Percentiles rank a stretch among this genome's conserved stretches.
Evolutionary conservation across 2,797 vertebrate species (phyloP).

Genomic region (Squalus acanthias): DNA sequence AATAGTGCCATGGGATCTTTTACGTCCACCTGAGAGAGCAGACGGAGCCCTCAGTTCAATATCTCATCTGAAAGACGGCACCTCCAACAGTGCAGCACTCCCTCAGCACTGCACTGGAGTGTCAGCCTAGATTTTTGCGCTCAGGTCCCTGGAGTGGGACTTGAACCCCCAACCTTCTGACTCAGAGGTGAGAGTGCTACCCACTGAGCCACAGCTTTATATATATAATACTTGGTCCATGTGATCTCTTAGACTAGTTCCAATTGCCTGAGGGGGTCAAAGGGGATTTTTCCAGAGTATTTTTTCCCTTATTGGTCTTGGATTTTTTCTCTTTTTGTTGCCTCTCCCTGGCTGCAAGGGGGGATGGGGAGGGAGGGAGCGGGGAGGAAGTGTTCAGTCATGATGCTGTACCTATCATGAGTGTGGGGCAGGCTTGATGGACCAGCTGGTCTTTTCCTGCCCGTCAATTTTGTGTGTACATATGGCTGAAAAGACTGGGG

Average conservation of each 20-base stretch:
- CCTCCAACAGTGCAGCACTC: no score
- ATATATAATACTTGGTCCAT: neutral
- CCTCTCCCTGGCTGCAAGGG: neutral
- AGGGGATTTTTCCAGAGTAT: neutral
- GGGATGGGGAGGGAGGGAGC: neutral
- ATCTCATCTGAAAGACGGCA: no score
- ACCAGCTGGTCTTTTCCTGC: neutral
- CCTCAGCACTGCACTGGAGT: no score
- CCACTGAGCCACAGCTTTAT: neutral
- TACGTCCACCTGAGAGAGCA: no score
- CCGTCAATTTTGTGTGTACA: neutral
- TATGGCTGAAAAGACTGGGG: neutral
- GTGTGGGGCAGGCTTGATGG: neutral
- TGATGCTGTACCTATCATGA: neutral
- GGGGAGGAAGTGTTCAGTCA: neutral
- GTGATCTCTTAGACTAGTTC: neutral
- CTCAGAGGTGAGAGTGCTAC: no score
- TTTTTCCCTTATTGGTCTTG: neutral
- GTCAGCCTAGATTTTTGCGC: no score
- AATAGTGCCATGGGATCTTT: no score
- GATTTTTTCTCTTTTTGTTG: neutral
- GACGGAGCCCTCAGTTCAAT: no score
- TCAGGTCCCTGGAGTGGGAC: no score
- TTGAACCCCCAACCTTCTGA: no score
- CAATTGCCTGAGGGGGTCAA: neutral